Conservation (phyloP, 2,888 invertebrate genomes). For the Steromphala cineraria region DNA sequence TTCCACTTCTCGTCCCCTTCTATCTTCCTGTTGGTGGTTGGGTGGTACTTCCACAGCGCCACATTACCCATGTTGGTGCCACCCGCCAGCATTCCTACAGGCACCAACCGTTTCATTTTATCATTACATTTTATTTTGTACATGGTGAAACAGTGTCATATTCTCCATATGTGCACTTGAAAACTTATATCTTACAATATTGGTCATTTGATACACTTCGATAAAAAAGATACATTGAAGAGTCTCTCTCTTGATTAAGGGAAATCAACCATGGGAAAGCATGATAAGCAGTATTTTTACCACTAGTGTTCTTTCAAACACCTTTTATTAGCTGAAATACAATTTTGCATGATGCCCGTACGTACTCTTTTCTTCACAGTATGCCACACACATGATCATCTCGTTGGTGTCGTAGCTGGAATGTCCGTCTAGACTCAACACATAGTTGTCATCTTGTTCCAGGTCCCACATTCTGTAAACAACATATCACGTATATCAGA, state of each 20-base stretch:
- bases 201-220: no score
- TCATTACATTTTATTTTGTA: neutral
- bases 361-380: slow-evolving; percentile 68
- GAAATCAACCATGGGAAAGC: no score
- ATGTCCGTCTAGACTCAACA: slow-evolving; percentile 80
- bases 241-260: no score
- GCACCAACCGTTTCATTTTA: neutral
- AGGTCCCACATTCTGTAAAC: slow-evolving; percentile 93
- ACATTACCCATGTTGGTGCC: slow-evolving; percentile 93
- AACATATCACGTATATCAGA: slow-evolving; percentile 61
- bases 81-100: slow-evolving; percentile 85
- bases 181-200: no score
- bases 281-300: no score
- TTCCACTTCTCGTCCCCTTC: slow-evolving; percentile 89
- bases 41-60: slow-evolving; percentile 85
- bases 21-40: slow-evolving; percentile 69
- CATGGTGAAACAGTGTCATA: no score
- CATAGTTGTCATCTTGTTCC: slow-evolving; percentile 93
- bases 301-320: no score
- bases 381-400: slow-evolving; percentile 75
- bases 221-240: no score
- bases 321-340: no score
- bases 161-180: no score
- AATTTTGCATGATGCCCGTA: neutral
- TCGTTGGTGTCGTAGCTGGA: slow-evolving; percentile 75